Evolutionary conservation across 2,888 invertebrate species (phyloP), one percentile per base, ranked within the genome.

Genomic region (Caenorhabditis plicata): DNA sequence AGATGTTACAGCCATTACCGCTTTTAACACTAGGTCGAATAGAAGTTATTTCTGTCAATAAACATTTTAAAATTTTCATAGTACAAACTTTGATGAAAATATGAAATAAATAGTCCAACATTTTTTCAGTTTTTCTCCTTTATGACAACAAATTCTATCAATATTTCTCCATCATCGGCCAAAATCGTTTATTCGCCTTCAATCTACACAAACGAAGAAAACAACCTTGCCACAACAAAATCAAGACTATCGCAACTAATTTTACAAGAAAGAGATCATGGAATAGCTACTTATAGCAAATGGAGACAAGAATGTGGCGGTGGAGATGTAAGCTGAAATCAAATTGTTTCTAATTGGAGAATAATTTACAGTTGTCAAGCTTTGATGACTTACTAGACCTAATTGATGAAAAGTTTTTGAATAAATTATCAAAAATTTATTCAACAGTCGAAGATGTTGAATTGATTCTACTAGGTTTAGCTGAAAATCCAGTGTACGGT

Each of bases 401-500:
- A n/a, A 9, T 17, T 35, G 35, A 11, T 29, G 17, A 4, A 17
- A 42, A 27, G 8, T 9, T 35, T 35, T 8, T 8, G 20, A 39
- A 4, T 8, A 39, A 11, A 39, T 19, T 4, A 13, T n/a, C 17
- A 4, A 33, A 20, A 23, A 35, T 36, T 4, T 15, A 20, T n/a
- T 38, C 44, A 9, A 17, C 52, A 53, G 27, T 60, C 3, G 20
- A 26, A 15, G 61, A 61, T 31, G 61, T 65, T 17, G 65, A 65
- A 15, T 19, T 61, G 27, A 39, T 47, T 9, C 15, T 61, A 9
- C 61, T 74, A 1, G 78, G 78, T 3, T 42, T 80, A 31, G 75
- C 79, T 4, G 78, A 78, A 49, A 65, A 64, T 31, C 76, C 78
- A n/a, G 54, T 67, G 1, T 67, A 68, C 25, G 80, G 80, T 13